Conservation (phyloP, 2,113 vertebrate species). For the Bubo bubo region DNA sequence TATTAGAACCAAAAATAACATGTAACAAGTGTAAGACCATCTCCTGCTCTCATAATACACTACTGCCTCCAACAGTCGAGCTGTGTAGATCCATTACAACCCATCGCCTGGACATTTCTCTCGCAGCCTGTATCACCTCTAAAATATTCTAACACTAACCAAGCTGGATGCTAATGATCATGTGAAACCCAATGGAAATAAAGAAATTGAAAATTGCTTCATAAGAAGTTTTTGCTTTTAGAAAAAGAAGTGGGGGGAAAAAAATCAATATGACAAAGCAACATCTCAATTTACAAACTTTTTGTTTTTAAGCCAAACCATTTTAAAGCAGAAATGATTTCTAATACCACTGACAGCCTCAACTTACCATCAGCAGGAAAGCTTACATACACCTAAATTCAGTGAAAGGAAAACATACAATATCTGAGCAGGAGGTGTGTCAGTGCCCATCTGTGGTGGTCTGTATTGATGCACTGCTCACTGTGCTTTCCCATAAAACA, state of each 20-base stretch:
- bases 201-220: not conserved
- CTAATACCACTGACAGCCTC: not conserved
- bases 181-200: not conserved
- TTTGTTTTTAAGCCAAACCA: not conserved
- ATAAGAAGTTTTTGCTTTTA: not conserved
- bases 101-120: not conserved
- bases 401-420: not conserved
- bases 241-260: not conserved
- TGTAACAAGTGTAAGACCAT: not conserved
- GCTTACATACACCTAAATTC: not conserved
- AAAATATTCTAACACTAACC: not conserved
- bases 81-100: constrained; percentile 22
- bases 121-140: not conserved
- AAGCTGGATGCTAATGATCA: not conserved
- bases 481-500: not conserved
- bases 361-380: not conserved
- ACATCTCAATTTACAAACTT: not conserved
- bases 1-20: constrained; percentile 39
- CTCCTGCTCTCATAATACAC: constrained; percentile 48
- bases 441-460: not conserved
- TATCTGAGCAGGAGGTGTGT: not conserved
- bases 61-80: constrained; percentile 66
- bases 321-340: not conserved
- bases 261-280: not conserved
- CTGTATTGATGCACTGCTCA: not conserved